phyloP scores from a whole-genome alignment of 1,140 invertebrate species.

The Drosophila busckii region DNA sequence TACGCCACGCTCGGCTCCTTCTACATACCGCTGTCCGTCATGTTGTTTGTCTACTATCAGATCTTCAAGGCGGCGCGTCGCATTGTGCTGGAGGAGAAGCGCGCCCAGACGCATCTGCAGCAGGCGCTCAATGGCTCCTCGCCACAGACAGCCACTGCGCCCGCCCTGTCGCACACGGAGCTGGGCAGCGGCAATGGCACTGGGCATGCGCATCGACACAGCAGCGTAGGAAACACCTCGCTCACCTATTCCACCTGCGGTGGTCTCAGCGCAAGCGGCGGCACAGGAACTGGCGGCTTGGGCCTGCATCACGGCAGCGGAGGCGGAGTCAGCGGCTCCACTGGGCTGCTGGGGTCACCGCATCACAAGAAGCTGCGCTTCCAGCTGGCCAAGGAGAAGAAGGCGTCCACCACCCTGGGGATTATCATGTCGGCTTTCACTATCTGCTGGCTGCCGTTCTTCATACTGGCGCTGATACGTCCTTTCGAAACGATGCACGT shows the following conservation, averaged over 20 bases:
- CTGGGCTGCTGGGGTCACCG: conserved; percentile 79
- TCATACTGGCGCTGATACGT: conserved; percentile 92
- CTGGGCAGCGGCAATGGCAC: conserved; percentile 50
- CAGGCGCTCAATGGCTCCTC: conserved; percentile 85
- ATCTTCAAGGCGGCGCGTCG: conserved; percentile 91
- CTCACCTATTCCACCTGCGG: conserved; percentile 66
- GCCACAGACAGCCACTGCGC: conserved; percentile 52
- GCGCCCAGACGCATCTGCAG: conserved; percentile 90
- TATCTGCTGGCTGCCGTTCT: conserved; percentile 98
- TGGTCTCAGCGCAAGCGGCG: conserved; percentile 51
- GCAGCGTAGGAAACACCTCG: conserved; percentile 65
- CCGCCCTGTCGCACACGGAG: conserved; percentile 62
- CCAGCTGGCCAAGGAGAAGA: conserved; percentile 92
- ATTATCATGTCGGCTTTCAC: conserved; percentile 99
- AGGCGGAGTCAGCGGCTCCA: conserved; percentile 62
- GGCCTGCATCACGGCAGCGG: conserved; percentile 55
- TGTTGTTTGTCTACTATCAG: conserved; percentile 95
- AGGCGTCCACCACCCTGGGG: conserved; percentile 96
- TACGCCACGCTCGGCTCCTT: conserved; percentile 94
- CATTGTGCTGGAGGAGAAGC: conserved; percentile 90
- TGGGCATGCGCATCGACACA: conserved; percentile 54
- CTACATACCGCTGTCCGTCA: conserved; percentile 92
- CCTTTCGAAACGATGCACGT: conserved; percentile 87
- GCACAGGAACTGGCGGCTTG: conserved; percentile 27
- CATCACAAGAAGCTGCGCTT: conserved; percentile 88